These are phyloP conservation scores for Ophion slaviceki DNA, from an alignment of 2,888 invertebrate species.

Conservation along the genomic window DNA sequence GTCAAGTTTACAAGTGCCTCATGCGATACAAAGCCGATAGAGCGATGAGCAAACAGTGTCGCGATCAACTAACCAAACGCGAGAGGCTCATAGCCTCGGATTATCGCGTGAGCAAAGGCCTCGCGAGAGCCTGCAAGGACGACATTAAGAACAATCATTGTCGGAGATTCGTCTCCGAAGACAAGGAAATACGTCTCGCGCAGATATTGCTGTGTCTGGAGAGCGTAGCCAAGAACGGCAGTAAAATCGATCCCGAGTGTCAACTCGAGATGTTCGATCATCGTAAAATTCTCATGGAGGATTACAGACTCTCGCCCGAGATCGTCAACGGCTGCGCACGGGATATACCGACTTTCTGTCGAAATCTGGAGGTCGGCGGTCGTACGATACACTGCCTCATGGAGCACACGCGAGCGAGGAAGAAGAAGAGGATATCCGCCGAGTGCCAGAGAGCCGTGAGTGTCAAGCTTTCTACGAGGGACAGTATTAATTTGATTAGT, in stretches of 20 bases:
- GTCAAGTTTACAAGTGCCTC: constrained; percentile 95
- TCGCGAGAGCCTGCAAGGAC: constrained; percentile 94
- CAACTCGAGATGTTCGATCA: constrained; percentile 95
- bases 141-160: constrained; percentile 95
- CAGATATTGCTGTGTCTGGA: constrained; percentile 97
- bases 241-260: constrained; percentile 91
- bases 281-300: constrained; percentile 95
- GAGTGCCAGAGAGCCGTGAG: constrained; percentile 90
- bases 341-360: constrained; percentile 92
- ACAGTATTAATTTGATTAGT: not conserved
- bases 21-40: constrained; percentile 92
- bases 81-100: constrained; percentile 96
- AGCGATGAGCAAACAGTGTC: constrained; percentile 89
- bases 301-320: constrained; percentile 97
- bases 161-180: constrained; percentile 91
- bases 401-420: constrained; percentile 91
- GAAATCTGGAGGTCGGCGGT: constrained; percentile 91
- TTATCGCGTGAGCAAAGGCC: constrained; percentile 94
- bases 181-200: constrained; percentile 93
- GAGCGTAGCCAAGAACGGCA: constrained; percentile 89
- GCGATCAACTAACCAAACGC: constrained; percentile 92
- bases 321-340: constrained; percentile 93
- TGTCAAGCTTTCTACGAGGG: constrained; percentile 51
- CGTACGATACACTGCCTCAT: constrained; percentile 98
- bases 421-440: constrained; percentile 87